These are phyloP conservation scores for Eremobia ochroleuca DNA, from an alignment of 2,888 invertebrate genomes.

Conservation along the genomic window DNA sequence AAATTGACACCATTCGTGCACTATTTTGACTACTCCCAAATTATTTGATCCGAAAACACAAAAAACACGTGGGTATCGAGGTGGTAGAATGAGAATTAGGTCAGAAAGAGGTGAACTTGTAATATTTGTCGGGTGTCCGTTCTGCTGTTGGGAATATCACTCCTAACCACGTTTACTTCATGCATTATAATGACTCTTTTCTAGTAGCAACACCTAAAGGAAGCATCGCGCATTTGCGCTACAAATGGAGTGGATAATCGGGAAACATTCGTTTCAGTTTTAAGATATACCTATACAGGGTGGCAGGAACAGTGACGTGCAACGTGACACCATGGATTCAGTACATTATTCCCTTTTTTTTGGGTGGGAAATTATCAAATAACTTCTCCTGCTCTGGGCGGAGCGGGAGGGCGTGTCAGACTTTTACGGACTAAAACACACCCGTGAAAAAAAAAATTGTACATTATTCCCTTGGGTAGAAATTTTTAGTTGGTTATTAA, in stretches of 20 bases:
- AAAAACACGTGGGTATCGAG: neutral
- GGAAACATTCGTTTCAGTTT: neutral
- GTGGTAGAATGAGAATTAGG: too few relatives aligned
- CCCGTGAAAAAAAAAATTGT: too few relatives aligned
- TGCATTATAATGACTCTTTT: neutral
- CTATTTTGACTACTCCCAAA: neutral
- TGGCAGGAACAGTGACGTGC: too few relatives aligned
- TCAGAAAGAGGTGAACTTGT: neutral
- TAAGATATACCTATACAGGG: neutral
- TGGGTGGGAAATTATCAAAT: too few relatives aligned
- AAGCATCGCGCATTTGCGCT: neutral
- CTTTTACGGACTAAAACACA: too few relatives aligned
- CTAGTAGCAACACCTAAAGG: neutral
- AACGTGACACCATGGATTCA: too few relatives aligned
- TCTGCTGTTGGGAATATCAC: neutral
- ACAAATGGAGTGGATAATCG: neutral
- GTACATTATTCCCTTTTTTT: too few relatives aligned
- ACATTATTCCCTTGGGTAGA: too few relatives aligned
- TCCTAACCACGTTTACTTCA: neutral
- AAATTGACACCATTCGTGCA: neutral
- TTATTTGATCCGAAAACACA: neutral
- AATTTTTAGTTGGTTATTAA: too few relatives aligned
- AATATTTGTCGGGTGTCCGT: neutral
- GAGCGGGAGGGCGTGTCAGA: too few relatives aligned
- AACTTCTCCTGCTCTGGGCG: too few relatives aligned